phyloP scores from a whole-genome alignment of 1,140 invertebrate genomes.

The Magallana gigas region DNA sequence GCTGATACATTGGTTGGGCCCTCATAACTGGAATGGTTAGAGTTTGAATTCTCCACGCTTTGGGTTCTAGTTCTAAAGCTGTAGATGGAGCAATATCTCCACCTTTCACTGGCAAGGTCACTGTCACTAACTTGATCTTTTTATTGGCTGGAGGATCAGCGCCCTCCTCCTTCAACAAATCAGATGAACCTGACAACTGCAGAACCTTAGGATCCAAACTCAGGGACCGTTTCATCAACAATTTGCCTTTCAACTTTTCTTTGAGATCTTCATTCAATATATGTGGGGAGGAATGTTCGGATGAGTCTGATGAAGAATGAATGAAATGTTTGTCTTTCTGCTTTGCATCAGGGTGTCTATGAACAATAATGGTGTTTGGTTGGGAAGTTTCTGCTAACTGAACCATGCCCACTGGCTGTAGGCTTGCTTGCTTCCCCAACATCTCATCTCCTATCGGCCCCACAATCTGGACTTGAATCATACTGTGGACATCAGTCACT shows the following conservation, averaged over 20 bases:
- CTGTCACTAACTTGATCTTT: background rate
- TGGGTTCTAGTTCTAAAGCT: background rate
- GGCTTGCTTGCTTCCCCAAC: background rate
- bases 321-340: constrained; percentile 20
- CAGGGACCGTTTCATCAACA: constrained; percentile 74
- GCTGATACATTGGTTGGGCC: constrained; percentile 58
- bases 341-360: background rate
- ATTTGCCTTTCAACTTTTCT: constrained; percentile 48
- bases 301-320: constrained; percentile 12
- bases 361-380: background rate
- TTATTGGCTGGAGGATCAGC: constrained; percentile 14
- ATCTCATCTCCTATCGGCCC: background rate
- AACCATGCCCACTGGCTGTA: background rate
- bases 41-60: constrained; percentile 12
- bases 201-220: constrained; percentile 66
- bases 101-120: background rate
- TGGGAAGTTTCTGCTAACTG: background rate
- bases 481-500: constrained; percentile 11
- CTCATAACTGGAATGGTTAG: constrained; percentile 58
- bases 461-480: constrained; percentile 39
- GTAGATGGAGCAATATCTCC: background rate
- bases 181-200: background rate
- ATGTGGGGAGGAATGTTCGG: constrained; percentile 18
- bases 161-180: background rate
- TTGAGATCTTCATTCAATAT: constrained; percentile 38